phyloP scores from a whole-genome alignment of 2,888 invertebrate genomes.

The Lasioglossum calceatum region DNA sequence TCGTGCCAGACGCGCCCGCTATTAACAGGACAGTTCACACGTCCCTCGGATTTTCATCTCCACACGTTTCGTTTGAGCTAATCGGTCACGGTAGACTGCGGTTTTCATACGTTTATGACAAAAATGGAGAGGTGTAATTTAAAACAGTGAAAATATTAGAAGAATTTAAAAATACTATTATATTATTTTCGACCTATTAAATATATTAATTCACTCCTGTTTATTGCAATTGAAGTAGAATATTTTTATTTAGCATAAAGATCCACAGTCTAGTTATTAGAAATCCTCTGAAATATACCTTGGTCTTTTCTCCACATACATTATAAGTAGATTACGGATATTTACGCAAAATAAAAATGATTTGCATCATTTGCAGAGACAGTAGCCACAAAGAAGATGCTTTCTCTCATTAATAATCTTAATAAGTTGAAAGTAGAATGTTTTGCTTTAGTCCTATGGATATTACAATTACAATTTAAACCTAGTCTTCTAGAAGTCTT shows the following conservation, averaged over 20 bases:
- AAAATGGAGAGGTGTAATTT: no score
- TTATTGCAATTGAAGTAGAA: no score
- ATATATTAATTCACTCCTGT: no score
- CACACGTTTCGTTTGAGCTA: background rate
- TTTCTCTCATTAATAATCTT: background rate
- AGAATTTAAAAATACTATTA: no score
- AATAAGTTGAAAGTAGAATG: background rate
- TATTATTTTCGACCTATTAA: no score
- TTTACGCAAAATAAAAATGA: background rate
- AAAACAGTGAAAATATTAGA: no score
- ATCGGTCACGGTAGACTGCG: background rate
- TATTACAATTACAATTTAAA: background rate
- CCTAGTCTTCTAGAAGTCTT: background rate
- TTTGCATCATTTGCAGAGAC: background rate
- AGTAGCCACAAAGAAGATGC: background rate
- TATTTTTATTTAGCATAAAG: no score
- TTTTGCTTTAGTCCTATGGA: no score
- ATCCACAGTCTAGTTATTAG: no score
- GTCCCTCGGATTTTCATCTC: background rate
- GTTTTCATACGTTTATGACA: no score
- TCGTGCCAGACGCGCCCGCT: slow-evolving; percentile 39
- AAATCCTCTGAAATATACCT: no score
- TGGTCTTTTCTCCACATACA: no score
- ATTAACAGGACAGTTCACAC: background rate
- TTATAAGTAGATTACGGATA: background rate